Percentiles rank a stretch among this genome's conserved stretches.
Conservation (phyloP, 2,888 invertebrate species). For the Pachymerium ferrugineum region DNA sequence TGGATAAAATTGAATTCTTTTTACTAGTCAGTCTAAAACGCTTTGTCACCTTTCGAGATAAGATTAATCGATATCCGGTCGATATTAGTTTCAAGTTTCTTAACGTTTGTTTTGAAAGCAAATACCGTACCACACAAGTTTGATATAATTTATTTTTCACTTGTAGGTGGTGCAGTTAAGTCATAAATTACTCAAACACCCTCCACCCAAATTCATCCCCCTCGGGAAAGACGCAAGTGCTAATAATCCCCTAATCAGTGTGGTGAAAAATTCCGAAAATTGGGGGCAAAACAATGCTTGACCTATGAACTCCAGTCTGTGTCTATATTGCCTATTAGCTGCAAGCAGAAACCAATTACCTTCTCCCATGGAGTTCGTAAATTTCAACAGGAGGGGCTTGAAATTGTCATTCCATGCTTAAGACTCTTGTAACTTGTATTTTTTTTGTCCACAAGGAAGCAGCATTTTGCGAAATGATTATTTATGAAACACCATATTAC, state of each 20-base stretch:
- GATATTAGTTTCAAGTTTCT: too few species aligned
- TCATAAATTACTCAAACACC: neutral
- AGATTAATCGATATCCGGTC: too few species aligned
- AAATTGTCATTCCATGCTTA: neutral
- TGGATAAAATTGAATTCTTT: too few species aligned
- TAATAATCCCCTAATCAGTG: conserved; percentile 8
- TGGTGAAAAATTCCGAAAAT: conserved; percentile 17
- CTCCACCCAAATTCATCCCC: conserved; percentile 11
- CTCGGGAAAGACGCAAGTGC: conserved; percentile 1
- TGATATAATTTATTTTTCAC: neutral
- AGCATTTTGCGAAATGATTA: neutral
- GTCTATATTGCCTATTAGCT: conserved; percentile 9
- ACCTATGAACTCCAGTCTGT: neutral
- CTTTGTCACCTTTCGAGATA: too few species aligned
- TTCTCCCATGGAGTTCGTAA: neutral
- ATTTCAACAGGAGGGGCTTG: neutral
- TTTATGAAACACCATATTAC: conserved; percentile 5
- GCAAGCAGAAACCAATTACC: conserved; percentile 15
- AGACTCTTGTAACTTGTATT: neutral
- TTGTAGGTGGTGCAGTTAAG: neutral
- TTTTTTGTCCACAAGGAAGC: neutral
- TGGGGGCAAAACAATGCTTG: conserved; percentile 27
- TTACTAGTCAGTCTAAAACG: too few species aligned
- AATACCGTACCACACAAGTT: neutral
- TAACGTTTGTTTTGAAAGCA: too few species aligned